Percentiles rank a stretch among this genome's conserved stretches.
Conservation (phyloP, 2,888 invertebrate genomes). For the Heliconius charithonia region DNA sequence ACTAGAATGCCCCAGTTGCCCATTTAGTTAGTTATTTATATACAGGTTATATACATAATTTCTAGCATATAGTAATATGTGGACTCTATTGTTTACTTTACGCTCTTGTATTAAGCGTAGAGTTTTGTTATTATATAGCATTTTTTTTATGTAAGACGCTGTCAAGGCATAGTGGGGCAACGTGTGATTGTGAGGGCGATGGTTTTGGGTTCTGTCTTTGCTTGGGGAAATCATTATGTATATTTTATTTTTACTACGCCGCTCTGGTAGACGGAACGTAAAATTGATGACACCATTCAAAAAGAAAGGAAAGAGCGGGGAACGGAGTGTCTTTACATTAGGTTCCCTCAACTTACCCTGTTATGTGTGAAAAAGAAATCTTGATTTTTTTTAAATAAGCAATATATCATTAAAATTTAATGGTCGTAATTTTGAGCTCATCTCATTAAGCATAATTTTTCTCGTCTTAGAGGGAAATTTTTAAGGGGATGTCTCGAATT, state of each 20-base stretch:
- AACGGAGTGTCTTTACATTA: too few species aligned
- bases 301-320: too few species aligned
- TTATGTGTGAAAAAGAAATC: too few species aligned
- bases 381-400: not conserved
- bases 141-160: not conserved
- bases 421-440: not conserved
- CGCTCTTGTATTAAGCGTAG: not conserved
- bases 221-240: too few species aligned
- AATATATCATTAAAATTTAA: not conserved
- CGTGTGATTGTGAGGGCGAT: too few species aligned
- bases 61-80: not conserved
- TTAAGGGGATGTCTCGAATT: slow-evolving; percentile 61
- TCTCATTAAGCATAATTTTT: slow-evolving; percentile 13
- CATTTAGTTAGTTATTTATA: not conserved
- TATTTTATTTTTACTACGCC: too few species aligned
- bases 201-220: too few species aligned
- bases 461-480: not conserved
- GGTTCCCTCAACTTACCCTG: too few species aligned
- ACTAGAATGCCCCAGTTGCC: too few species aligned
- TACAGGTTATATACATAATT: not conserved
- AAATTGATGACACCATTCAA: too few species aligned
- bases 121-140: not conserved
- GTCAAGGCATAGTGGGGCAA: too few species aligned
- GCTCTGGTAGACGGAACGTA: too few species aligned
- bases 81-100: not conserved